Evolutionary conservation across 2,888 invertebrate genomes (phyloP), one percentile per base, ranked within the genome.

Genomic region (Leptopilina myrica): DNA sequence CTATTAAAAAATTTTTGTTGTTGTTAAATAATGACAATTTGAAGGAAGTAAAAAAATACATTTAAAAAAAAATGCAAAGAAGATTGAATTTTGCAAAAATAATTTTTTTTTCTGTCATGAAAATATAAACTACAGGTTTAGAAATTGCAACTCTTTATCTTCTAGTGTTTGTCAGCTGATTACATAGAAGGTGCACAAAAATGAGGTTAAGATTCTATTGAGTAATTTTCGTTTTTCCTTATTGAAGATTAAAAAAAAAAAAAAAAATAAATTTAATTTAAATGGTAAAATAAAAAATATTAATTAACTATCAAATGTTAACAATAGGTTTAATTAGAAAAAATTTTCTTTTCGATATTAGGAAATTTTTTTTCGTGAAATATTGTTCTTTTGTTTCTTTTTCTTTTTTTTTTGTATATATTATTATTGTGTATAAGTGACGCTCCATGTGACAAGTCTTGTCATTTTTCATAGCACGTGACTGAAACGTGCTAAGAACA

Each of bases 401-500:
- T 33, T 33, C 20, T 76, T 20, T 84, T 85, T 85, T 46, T 8
- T 46, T 46, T 33, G 3, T 33, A 8, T 46, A 46, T 46, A 46
- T 5, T 9, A 9, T 46, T 46, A 9, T 9, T 46, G 9, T 46
- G 81, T 81, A 79, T 69, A 77, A 80, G 81, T 78, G 79, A 76
- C 79, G 79, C 78, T 78, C 82, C 82, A 81, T 81, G 85, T 79
- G 84, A 84, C 82, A 82, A 80, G 82, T 82, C 84, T 84, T 33
- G 85, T 85, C 81, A 81, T 79, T 40, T 64, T 49, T 65, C 69
- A 20, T 20, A 78, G 85, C 88, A 88, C 88, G 88, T 88, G 88
- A 86, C 85, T 33, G 73, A 78, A 86, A 86, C 88, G 87, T 88
- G 88, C 82, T 78, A 26, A 66, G 75, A 53, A 84, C 85, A 87